Evolutionary conservation across 35 echinoderm and acorn worm genomes (phyloP), one percentile per base, ranked within the genome.

Genomic region (Ophioderma brevispina): DNA sequence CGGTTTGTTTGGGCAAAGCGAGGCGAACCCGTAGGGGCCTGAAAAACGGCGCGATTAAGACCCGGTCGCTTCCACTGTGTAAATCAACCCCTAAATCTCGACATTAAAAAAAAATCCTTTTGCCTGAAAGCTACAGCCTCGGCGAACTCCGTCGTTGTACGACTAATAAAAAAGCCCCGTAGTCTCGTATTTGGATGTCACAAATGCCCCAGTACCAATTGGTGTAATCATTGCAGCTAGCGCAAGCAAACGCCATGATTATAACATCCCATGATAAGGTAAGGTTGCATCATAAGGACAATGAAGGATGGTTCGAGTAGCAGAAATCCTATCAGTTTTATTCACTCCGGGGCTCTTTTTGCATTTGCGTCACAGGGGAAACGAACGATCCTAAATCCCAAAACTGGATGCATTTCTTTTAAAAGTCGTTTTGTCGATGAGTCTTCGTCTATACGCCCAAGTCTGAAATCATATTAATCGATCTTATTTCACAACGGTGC

Each of bases 381-480:
- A 70, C 59, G 59, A 70, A 70, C 28, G 59, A n/a, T n/a, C 59
- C 59, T 70, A 70, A 70, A 70, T 70, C 59, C n/a, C 28, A 70
- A 30, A 70, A 70, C 4, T 8, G 28, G 59, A 70, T 70, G 59
- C 59, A 70, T 70, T 70, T 70, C 59, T 70, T 70, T 70, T 70
- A 70, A 70, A 70, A 70, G 59, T 70, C 59, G 59, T 70, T 70
- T 70, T 70, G 59, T 70, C 59, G 41, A 70, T 70, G 59, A 70
- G 59, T 70, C 10, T 70, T 25, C 59, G 10, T 70, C 17, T 70
- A 70, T 70, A 18, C 4, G 59, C 59, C 59, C 59, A 70, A 70
- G 59, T 70, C 10, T 70, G 17, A 70, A 70, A 70, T 70, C 59
- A 70, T 70, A 70, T 70, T 70, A n/a, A 70, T 70, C 59, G 59